Conservation (phyloP, 2,888 invertebrate genomes). For the Ctena decussata region DNA sequence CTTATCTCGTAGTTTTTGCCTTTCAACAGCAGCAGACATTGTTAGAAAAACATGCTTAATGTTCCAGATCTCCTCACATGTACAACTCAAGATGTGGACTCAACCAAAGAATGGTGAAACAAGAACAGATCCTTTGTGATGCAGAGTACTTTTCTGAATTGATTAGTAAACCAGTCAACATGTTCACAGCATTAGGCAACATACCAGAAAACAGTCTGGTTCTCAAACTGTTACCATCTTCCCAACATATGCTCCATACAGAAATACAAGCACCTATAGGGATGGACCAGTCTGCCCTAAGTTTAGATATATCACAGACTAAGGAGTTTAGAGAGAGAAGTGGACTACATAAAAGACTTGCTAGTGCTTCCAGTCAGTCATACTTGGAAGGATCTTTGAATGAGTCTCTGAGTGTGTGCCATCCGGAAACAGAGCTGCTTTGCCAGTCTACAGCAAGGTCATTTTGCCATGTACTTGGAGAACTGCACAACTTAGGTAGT, state of each 20-base stretch:
- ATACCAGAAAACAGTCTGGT: slow-evolving; percentile 23
- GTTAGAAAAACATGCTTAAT: no score
- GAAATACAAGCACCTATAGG: slow-evolving; percentile 4
- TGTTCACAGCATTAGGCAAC: slow-evolving; percentile 25
- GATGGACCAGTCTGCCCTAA: slow-evolving; percentile 13
- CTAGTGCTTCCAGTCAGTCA: slow-evolving; percentile 19
- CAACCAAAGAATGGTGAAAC: background rate
- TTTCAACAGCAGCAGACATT: no score
- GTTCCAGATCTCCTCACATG: slow-evolving; percentile 44
- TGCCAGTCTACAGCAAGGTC: slow-evolving; percentile 48
- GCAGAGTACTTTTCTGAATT: slow-evolving; percentile 47
- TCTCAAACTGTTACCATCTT: slow-evolving; percentile 28
- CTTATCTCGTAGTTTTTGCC: no score
- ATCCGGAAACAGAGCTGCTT: background rate
- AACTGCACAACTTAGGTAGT: slow-evolving; percentile 67
- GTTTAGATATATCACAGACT: slow-evolving; percentile 13
- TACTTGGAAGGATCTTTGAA: background rate
- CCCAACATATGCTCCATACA: background rate
- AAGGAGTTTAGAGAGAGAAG: background rate
- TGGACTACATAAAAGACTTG: background rate
- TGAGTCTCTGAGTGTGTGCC: background rate
- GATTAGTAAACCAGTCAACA: slow-evolving; percentile 50
- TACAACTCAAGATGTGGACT: slow-evolving; percentile 29
- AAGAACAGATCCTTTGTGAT: slow-evolving; percentile 31
- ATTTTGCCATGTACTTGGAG: slow-evolving; percentile 63